phyloP scores from a whole-genome alignment of 1,140 invertebrate genomes.

The Parasteatoda tepidariorum region DNA sequence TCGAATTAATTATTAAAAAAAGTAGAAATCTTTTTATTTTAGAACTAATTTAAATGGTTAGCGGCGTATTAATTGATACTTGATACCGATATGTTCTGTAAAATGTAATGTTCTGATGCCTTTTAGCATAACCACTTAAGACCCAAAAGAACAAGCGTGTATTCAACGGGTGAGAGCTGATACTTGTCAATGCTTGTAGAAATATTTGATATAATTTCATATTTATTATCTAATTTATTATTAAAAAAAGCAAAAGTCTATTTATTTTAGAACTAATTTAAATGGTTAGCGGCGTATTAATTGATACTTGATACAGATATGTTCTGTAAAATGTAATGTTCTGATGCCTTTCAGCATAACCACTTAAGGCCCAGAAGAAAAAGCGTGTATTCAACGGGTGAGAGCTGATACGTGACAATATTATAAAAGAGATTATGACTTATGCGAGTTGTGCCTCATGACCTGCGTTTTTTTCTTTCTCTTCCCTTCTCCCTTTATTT shows the following conservation, averaged over 20 bases:
- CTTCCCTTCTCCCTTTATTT: background rate
- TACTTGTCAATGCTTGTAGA: constrained; percentile 45
- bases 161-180: constrained; percentile 19
- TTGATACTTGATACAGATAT: too few species aligned
- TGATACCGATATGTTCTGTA: too few species aligned
- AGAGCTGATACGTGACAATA: constrained; percentile 30
- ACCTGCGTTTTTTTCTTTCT: constrained; percentile 4
- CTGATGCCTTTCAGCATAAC: constrained; percentile 13
- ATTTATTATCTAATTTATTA: too few species aligned
- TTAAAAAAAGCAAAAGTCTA: too few species aligned
- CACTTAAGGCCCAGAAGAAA: background rate
- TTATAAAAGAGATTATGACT: constrained; percentile 46
- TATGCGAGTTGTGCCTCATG: constrained; percentile 38
- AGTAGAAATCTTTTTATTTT: too few species aligned
- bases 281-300: too few species aligned
- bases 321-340: too few species aligned
- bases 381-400: constrained; percentile 32
- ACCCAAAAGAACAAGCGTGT: background rate
- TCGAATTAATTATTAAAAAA: too few species aligned
- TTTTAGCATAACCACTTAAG: background rate
- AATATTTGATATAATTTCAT: too few species aligned
- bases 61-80: too few species aligned
- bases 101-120: background rate
- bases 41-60: too few species aligned
- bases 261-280: too few species aligned